Evolutionary conservation across 2,888 invertebrate species (phyloP), one percentile per base, ranked within the genome.

Genomic region (Epsilonema sp.): DNA sequence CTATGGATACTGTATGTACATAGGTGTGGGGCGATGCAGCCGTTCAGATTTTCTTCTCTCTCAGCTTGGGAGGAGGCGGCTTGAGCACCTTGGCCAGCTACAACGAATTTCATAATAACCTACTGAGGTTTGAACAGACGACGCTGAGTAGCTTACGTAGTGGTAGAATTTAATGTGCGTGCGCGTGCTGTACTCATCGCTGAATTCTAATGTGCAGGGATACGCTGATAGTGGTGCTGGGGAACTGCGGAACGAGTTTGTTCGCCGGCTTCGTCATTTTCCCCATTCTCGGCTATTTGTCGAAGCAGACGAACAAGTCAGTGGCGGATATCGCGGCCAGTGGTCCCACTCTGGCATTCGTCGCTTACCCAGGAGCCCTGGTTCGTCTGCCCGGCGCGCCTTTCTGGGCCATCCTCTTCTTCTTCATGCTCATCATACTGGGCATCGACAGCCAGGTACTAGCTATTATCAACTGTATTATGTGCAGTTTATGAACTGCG

Each of bases 181-280:
- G n/a, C n/a, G n/a, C n/a, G n/a, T n/a, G n/a, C n/a, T n/a, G n/a
- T n/a, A n/a, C n/a, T n/a, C n/a, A n/a, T n/a, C n/a, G n/a, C n/a
- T n/a, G n/a, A n/a, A n/a, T n/a, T n/a, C n/a, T n/a, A n/a, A n/a
- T n/a, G n/a, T 45, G 20, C n/a, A 42, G 47, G n/a, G 47, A 47
- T 23, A 22, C 36, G 3, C 8, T 47, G 5, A 31, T 47, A 3
- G 44, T 47, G 31, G 44, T 44, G 16, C 22, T 44, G 16, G 44
- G 37, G 11, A 37, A 47, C 39, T 47, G 36, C 23, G 20, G 25
- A 3, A 47, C 47, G 19, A 47, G 47, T 46, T 36, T 47, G 5
- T 44, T 45, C 20, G 47, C 44, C 22, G 47, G 47, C 3, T 44
- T 47, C 11, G 47, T 47, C 23, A 26, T 47, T 16, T 47, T 47